Conservation (phyloP, 2,797 vertebrate species). For the Poecilia wingei region DNA sequence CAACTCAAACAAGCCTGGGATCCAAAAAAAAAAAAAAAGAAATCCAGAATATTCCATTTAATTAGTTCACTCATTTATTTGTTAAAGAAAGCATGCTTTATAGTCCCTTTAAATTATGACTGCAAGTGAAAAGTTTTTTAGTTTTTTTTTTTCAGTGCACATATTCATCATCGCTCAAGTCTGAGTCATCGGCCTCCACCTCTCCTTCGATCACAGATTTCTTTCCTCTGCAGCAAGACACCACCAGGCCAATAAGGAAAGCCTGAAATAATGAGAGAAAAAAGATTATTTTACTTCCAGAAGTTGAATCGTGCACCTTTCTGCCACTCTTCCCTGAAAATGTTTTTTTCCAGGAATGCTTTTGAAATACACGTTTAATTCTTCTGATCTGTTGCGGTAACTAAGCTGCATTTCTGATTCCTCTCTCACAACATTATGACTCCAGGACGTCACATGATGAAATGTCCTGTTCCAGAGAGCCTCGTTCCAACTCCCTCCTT, state of each 20-base stretch:
- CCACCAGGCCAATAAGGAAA: conserved; percentile 91
- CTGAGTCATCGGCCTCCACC: conserved; percentile 94
- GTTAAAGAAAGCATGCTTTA: conserved; percentile 41
- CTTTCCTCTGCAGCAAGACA: conserved; percentile 97
- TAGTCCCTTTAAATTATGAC: conserved; percentile 43
- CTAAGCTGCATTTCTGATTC: not conserved
- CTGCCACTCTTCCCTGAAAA: not conserved
- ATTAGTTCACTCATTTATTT: conserved; percentile 40
- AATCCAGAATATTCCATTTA: conserved; percentile 32
- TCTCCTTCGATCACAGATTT: conserved; percentile 97
- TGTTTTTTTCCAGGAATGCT: not conserved
- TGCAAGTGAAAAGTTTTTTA: conserved; percentile 1
- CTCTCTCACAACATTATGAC: not conserved
- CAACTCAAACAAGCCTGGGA: conserved; percentile 38
- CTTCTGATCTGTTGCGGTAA: not conserved
- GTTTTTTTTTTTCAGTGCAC: conserved; percentile 68
- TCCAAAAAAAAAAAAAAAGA: conserved; percentile 13
- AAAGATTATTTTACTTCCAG: conserved; percentile 24
- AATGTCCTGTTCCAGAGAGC: too few species aligned
- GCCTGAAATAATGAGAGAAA: conserved; percentile 77
- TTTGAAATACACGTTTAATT: conserved; percentile 21
- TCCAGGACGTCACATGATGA: too few species aligned
- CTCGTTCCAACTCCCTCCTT: too few species aligned
- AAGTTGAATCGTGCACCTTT: conserved; percentile 33
- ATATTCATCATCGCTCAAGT: conserved; percentile 94